Conservation (phyloP, 2,888 invertebrate species). For the Caenorhabditis sp. region DNA sequence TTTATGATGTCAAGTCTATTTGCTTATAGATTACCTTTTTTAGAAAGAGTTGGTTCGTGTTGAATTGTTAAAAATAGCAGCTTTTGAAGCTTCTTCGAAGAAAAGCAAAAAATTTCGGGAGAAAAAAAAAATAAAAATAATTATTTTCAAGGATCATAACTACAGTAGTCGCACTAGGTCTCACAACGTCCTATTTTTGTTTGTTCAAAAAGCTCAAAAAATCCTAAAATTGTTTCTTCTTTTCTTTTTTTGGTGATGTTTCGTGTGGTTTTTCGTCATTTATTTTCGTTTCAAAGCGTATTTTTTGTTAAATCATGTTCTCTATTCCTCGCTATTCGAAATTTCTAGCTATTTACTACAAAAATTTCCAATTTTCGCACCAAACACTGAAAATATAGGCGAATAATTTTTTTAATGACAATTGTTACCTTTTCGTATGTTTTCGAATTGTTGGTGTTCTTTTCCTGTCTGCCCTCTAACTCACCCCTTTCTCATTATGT, state of each 20-base stretch:
- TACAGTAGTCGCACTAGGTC: neutral
- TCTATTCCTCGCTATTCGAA: neutral
- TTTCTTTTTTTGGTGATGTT: conserved; percentile 3
- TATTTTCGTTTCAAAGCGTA: neutral
- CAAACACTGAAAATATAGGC: neutral
- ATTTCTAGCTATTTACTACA: neutral
- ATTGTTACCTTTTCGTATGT: too few species aligned
- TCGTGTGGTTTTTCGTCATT: neutral
- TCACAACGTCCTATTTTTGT: neutral
- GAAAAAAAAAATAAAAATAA: neutral
- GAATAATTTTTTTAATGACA: too few species aligned
- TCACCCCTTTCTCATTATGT: neutral
- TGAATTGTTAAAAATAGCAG: too few species aligned
- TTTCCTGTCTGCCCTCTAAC: neutral
- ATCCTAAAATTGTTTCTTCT: conserved; percentile 14
- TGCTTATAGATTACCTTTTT: neutral
- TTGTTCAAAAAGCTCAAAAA: neutral
- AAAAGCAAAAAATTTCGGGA: neutral
- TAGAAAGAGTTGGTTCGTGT: neutral
- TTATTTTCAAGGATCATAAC: neutral
- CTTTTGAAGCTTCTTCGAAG: too few species aligned
- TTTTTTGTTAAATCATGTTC: too few species aligned
- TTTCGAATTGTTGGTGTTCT: conserved; percentile 7
- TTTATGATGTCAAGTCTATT: neutral
- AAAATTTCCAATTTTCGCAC: too few species aligned